phyloP scores from a whole-genome alignment of 2,888 invertebrate species.

The Philopedon plagiatum region DNA sequence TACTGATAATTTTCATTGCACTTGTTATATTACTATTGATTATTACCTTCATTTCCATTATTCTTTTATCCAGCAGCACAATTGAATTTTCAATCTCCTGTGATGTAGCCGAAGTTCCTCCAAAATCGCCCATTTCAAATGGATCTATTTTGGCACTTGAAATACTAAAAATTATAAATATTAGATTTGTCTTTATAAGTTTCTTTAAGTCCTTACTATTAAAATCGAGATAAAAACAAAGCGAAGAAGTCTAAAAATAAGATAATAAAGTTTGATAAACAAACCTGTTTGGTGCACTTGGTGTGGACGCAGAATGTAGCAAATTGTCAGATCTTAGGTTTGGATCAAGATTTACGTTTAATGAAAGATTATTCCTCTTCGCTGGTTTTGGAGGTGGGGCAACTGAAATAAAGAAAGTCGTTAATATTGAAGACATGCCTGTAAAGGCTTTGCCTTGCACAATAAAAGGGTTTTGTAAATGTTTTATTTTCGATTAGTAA shows the following conservation, averaged over 20 bases:
- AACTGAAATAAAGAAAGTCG: conserved; percentile 73
- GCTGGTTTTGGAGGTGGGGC: conserved; percentile 90
- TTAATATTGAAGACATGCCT: no score
- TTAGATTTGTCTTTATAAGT: no score
- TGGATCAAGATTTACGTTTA: conserved; percentile 27
- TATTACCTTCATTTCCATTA: conserved; percentile 88
- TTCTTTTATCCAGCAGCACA: conserved; percentile 84
- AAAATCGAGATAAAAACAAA: no score
- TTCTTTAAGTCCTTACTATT: no score
- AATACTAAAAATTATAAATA: conserved; percentile 25
- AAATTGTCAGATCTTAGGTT: conserved; percentile 17
- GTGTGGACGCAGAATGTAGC: conserved; percentile 23
- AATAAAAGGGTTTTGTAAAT: no score
- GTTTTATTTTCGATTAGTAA: no score
- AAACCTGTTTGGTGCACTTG: conserved; percentile 37
- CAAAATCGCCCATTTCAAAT: conserved; percentile 87
- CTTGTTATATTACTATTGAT: no score
- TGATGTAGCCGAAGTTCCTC: conserved; percentile 68
- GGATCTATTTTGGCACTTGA: conserved; percentile 73
- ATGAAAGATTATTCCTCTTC: conserved; percentile 65
- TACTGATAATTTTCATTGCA: no score
- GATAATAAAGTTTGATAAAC: no score
- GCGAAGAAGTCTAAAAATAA: no score
- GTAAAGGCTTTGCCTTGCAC: no score
- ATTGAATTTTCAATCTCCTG: conserved; percentile 82